Base-by-base conservation (phyloP, 2,797 vertebrate genomes). In the Cuniculus paca region DNA sequence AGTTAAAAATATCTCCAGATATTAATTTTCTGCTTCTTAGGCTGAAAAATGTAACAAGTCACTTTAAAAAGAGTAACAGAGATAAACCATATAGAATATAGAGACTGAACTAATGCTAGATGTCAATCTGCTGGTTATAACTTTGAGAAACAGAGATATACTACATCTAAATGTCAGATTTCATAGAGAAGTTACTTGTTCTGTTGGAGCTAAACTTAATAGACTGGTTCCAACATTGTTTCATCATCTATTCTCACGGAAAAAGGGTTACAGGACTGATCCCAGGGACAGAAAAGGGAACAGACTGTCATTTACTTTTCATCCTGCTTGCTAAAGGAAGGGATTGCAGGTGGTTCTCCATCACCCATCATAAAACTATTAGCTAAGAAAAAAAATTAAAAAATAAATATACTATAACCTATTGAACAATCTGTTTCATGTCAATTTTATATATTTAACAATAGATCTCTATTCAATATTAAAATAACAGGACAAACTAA, bases 71-170 rank as follows among this genome's bases (percentile, higher is more conserved):
- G 6, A 95, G 13, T 68, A 95, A 60, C 19, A 85, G 39, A 80
- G 3, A 60, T 58, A 88, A 36, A 84, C 94, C 60, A 26, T 6
- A 77, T 31, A 92, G n/a, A 13, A 10, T 0, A 3, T 74, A 50
- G 28, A 61, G 72, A 39, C 45, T 63, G 39, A 87, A 82, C 92
- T 94, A 94, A 81, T 70, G 39, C 86, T 78, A 85, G 95, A 92
- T 92, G 61, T 48, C 31, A 94, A 52, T 85, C 70, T 81, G 22
- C 24, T 87, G 52, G 56, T 94, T 95, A 63, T 81, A 82, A 92
- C 79, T 74, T 88, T 94, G n/a, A 84, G 52, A 81, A 95, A 85
- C 39, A 95, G 28, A 90, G n/a, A 89, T 48, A 86, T 3, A 95
- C 24, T 42, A 28, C 11, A 84, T 92, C 4, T 88, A 82, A 90